Evolutionary conservation across 2,113 vertebrate species (phyloP), one percentile per base, ranked within the genome.

Genomic region (Aegotheles bennettii): DNA sequence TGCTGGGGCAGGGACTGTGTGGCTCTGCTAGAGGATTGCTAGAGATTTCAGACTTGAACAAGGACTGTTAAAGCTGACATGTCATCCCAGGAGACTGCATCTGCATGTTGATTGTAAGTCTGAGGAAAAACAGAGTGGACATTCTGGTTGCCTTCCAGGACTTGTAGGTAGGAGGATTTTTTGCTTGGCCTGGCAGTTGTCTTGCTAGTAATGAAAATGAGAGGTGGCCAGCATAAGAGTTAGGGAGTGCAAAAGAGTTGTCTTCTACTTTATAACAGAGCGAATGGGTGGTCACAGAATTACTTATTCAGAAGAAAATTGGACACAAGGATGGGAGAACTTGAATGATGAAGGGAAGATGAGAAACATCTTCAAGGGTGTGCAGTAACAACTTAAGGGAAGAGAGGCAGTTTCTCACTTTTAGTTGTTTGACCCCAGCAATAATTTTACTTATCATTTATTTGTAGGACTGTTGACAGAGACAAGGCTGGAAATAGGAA

Each of bases 1-100:
- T 68, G 11, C 35, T 76, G 26, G 21, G 36, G 15, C 25, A 93
- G 28, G 13, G 13, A 36, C 15, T 40, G 4, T 0, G 6, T 74
- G 31, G 11, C 15, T 78, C 15, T 84, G 12, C 51, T 31, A 56
- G 9, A 53, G 28, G 13, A 15, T n/a, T 53, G 11, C 7, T 45
- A 45, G 38, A 70, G 35, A 42, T 78, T 76, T 67, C 0, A 0
- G 42, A 57, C 70, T 51, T 51, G 15, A 59, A 25, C 0, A 1
- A 48, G 16, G 10, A 23, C 48, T 64, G 47, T 71, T 51, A 83
- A 56, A 60, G 24, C 14, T 73, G 67, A 11, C 6, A 16, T 2
- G 3, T 35, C 73, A 35, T 60, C 12, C 54, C 48, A 84, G 21
- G 48, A 80, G 33, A 4, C 12, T 6, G 3, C 25, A 76, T 35